Percentiles rank a stretch among this genome's conserved stretches.
phyloP scores from a whole-genome alignment of 2,113 vertebrate genomes.

The Callorhinus ursinus region DNA sequence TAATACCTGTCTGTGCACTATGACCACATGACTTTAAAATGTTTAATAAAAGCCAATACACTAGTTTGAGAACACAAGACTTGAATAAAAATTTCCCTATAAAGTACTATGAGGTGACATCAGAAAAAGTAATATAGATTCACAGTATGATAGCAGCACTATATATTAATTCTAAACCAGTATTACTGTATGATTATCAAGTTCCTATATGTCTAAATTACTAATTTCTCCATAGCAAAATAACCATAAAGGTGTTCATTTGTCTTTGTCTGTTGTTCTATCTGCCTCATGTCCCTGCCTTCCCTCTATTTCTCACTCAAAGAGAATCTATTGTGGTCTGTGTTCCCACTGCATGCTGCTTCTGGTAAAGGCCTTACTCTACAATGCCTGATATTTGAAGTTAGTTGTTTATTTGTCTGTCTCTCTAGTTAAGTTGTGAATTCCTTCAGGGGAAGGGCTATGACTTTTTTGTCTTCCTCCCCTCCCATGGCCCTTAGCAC shows the following conservation, averaged over 20 bases:
- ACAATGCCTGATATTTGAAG: background rate
- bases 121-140: background rate
- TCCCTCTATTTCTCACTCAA: background rate
- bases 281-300: background rate
- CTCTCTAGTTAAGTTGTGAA: conserved; percentile 24
- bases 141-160: background rate
- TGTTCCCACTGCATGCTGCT: background rate
- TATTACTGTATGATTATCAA: background rate
- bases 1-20: background rate
- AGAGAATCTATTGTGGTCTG: background rate
- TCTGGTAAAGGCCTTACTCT: background rate
- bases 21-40: background rate
- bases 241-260: background rate
- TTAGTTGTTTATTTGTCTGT: background rate
- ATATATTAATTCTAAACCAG: background rate
- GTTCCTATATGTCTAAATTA: background rate
- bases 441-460: background rate
- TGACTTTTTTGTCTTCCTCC: background rate
- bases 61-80: background rate
- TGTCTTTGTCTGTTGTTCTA: background rate
- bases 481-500: background rate
- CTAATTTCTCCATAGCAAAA: background rate
- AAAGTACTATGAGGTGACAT: background rate
- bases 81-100: background rate
- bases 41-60: background rate